Evolutionary conservation across 2,888 invertebrate species (phyloP).

Genomic region (Uloborus plumipes): DNA sequence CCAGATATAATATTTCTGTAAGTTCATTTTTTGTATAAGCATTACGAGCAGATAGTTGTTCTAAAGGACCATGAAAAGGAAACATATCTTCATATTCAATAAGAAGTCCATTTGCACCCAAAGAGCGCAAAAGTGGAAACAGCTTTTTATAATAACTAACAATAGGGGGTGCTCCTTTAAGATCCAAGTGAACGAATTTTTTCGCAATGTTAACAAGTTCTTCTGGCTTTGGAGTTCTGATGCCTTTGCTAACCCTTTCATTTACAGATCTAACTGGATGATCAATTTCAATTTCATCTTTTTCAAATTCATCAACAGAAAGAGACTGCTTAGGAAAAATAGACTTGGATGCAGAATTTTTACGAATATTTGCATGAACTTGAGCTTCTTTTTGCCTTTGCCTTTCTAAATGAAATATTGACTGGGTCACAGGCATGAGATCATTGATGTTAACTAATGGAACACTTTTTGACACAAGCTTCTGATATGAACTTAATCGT

Average conservation of each 20-base stretch:
- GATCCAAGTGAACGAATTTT: conserved; percentile 80
- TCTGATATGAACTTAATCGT: conserved; percentile 7
- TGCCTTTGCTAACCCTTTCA: conserved; percentile 58
- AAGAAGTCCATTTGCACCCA: conserved; percentile 83
- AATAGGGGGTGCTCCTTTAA: conserved; percentile 88
- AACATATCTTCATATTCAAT: conserved; percentile 92
- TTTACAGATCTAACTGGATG: conserved; percentile 57
- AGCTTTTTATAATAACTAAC: conserved; percentile 74
- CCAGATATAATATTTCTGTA: conserved; percentile 78
- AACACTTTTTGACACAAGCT: conserved; percentile 21
- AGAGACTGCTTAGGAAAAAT: conserved; percentile 11
- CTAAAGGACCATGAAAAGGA: conserved; percentile 78
- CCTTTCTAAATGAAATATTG: conserved; percentile 53
- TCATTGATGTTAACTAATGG: conserved; percentile 62
- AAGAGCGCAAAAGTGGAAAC: conserved; percentile 76
- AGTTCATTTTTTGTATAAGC: conserved; percentile 80
- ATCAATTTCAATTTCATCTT: conserved; percentile 55
- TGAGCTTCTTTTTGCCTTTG: conserved; percentile 60
- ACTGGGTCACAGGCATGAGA: conserved; percentile 56
- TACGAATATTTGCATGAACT: conserved; percentile 59
- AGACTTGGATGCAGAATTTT: conserved; percentile 22
- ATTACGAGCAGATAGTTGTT: conserved; percentile 77
- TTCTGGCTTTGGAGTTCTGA: conserved; percentile 41
- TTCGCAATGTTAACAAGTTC: conserved; percentile 49
- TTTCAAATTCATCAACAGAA: conserved; percentile 30